Evolutionary conservation across 2,888 invertebrate species (phyloP).

Genomic region (Polietes domitor): DNA sequence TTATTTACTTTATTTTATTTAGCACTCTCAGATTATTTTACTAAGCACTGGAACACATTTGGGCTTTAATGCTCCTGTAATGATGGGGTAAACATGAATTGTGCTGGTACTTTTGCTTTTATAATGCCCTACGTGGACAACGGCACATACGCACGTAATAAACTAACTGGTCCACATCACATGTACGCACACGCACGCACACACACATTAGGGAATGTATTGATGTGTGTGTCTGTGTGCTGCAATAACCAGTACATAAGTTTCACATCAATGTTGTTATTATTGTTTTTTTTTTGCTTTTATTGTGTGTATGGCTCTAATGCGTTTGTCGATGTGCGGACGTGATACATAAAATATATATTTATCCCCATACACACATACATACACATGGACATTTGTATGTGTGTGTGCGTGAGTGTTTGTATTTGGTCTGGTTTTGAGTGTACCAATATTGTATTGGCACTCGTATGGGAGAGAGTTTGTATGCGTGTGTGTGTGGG

Average conservation of each 20-base stretch:
- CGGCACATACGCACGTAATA: conserved; percentile 32
- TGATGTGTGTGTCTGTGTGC: not conserved
- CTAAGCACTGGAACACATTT: not conserved
- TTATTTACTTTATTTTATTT: not conserved
- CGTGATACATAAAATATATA: conserved; percentile 68
- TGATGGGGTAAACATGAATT: conserved; percentile 31
- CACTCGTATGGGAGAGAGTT: too few relatives aligned
- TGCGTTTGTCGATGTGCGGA: conserved; percentile 68
- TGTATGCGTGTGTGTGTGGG: not conserved
- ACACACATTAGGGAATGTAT: conserved; percentile 18
- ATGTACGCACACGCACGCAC: conserved; percentile 19
- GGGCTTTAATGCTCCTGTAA: conserved; percentile 10
- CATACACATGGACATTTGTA: conserved; percentile 26
- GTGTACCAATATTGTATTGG: conserved; percentile 27
- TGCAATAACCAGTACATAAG: conserved; percentile 67
- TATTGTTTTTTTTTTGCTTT: conserved; percentile 45
- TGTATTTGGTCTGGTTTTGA: not conserved
- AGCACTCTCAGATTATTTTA: not conserved
- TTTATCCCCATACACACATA: conserved; percentile 35
- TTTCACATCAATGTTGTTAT: conserved; percentile 63
- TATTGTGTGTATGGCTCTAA: conserved; percentile 59
- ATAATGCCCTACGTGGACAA: conserved; percentile 16
- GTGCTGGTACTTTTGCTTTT: conserved; percentile 5
- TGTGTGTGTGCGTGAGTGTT: not conserved
- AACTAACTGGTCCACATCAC: conserved; percentile 31